phyloP scores from a whole-genome alignment of 2,113 vertebrate species.

The Dolichotis patagonum region DNA sequence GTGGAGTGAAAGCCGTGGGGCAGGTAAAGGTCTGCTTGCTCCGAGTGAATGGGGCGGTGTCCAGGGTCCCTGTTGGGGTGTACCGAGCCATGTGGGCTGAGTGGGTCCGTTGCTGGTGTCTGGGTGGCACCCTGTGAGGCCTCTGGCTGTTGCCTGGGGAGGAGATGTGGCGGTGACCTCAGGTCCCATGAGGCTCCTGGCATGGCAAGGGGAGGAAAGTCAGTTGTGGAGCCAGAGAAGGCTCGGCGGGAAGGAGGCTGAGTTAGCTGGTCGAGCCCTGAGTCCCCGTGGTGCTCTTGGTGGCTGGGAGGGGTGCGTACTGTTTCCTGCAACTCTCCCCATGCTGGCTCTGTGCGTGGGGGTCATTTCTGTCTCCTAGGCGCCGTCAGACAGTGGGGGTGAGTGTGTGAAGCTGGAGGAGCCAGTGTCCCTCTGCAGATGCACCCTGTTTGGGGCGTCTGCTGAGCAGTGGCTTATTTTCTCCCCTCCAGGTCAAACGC shows the following conservation, averaged over 20 bases:
- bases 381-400: no score
- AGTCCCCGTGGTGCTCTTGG: background rate
- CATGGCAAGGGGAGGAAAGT: background rate
- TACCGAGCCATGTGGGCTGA: background rate
- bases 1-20: background rate
- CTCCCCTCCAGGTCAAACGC: slow-evolving; percentile 93
- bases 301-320: background rate
- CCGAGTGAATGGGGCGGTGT: background rate
- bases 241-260: background rate
- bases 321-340: background rate
- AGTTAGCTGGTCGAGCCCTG: background rate
- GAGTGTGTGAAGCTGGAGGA: background rate
- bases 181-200: background rate
- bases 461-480: background rate
- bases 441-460: background rate
- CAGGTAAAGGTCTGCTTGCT: background rate
- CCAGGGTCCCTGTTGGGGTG: background rate
- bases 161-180: no score
- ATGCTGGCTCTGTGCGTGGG: background rate
- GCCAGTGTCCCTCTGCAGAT: background rate
- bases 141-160: no score
- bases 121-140: background rate
- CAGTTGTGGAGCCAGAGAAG: background rate
- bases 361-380: background rate
- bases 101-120: background rate